Evolutionary conservation across 2,797 vertebrate species (phyloP).

Genomic region (Catostomus latipinnis): DNA sequence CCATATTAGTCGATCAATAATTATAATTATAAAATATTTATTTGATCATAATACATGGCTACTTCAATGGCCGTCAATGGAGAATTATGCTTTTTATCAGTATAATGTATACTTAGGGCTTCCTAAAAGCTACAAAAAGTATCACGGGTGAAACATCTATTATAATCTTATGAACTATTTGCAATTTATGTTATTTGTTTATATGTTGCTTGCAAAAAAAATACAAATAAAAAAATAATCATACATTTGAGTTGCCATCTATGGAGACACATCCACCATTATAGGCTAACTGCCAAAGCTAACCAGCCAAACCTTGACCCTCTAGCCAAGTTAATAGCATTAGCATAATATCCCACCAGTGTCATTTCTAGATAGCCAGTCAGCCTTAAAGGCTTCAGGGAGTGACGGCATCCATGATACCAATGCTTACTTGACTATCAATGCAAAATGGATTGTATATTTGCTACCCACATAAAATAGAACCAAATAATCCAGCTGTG

Average conservation of each 20-base stretch:
- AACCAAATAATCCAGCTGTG: conserved; percentile 38
- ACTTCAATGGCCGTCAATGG: too few relatives aligned
- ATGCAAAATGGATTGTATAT: conserved; percentile 41
- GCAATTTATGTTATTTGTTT: too few relatives aligned
- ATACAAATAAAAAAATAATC: too few relatives aligned
- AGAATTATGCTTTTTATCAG: too few relatives aligned
- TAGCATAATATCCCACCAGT: conserved; percentile 16
- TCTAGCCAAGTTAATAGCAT: conserved; percentile 13
- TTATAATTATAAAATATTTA: too few relatives aligned
- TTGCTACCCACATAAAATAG: conserved; percentile 40
- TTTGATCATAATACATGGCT: too few relatives aligned
- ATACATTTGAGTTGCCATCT: background rate
- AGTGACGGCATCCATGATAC: background rate
- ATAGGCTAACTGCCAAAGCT: background rate
- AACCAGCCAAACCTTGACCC: conserved; percentile 4
- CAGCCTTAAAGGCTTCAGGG: background rate
- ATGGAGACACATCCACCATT: background rate
- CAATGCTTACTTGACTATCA: conserved; percentile 31
- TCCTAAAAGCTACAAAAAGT: too few relatives aligned
- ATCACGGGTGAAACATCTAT: too few relatives aligned
- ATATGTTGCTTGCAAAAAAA: too few relatives aligned
- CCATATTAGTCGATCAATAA: too few relatives aligned
- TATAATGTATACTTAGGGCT: too few relatives aligned
- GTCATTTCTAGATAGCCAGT: conserved; percentile 25
- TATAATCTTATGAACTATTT: too few relatives aligned